A percentile compares a stretch with the other conserved stretches of the same genome.
Conservation (phyloP, 64 coral and sea anemone species). For the Montipora sp. region DNA sequence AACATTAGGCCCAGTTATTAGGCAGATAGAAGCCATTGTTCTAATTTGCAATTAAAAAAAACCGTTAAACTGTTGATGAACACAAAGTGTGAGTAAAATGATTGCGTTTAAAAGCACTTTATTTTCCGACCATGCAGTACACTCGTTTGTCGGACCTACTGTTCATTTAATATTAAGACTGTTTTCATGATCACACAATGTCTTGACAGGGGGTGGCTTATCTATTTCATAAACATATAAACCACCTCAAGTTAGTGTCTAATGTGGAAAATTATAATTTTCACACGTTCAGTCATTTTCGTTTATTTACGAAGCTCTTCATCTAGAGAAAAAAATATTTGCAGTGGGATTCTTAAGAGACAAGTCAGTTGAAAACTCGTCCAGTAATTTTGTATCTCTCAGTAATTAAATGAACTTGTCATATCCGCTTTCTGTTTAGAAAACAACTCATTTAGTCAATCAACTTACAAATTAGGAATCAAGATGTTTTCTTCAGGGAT, state of each 20-base stretch:
- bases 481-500: background rate
- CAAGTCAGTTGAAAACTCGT: too few species aligned
- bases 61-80: background rate
- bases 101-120: background rate
- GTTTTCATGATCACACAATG: conserved; percentile 5
- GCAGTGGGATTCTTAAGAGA: too few species aligned
- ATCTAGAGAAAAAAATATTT: too few species aligned
- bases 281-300: background rate
- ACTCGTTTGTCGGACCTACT: conserved; percentile 6
- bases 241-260: background rate
- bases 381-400: too few species aligned
- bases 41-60: background rate
- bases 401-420: too few species aligned
- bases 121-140: background rate
- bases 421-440: too few species aligned
- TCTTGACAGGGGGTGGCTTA: background rate
- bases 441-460: background rate
- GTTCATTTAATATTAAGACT: conserved; percentile 7
- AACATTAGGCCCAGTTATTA: background rate
- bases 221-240: conserved; percentile 2
- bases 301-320: too few species aligned
- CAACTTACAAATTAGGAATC: background rate
- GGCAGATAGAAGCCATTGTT: background rate
- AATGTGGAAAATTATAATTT: background rate
- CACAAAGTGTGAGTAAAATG: conserved; percentile 3